Conservation (phyloP, 2,888 invertebrate genomes). For the Cremastinae sp. region DNA sequence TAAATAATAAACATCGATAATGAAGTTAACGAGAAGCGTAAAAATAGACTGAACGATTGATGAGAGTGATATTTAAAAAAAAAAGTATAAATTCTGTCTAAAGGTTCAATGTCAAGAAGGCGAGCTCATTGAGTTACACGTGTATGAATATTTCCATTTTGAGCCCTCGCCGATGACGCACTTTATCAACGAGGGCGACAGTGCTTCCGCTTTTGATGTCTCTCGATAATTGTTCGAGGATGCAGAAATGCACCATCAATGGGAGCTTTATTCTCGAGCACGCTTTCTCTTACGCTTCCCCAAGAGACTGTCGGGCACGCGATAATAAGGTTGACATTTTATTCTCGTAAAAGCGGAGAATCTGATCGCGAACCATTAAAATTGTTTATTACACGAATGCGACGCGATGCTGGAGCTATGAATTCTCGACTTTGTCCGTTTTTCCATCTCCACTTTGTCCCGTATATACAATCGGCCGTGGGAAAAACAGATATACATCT, state of each 20-base stretch:
- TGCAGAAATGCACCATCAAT: constrained; percentile 51
- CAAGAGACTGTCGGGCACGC: constrained; percentile 27
- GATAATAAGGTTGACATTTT: constrained; percentile 23
- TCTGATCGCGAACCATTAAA: constrained; percentile 43
- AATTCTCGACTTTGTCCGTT: neutral
- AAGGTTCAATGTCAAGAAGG: constrained; percentile 51
- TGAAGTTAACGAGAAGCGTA: neutral
- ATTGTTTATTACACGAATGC: constrained; percentile 38
- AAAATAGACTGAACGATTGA: neutral
- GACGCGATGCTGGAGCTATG: constrained; percentile 22
- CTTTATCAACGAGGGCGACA: constrained; percentile 11
- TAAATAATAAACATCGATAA: no score
- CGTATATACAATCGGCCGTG: constrained; percentile 45
- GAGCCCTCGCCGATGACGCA: constrained; percentile 8
- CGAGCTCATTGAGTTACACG: constrained; percentile 36
- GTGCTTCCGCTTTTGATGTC: constrained; percentile 35
- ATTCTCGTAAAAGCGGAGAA: neutral
- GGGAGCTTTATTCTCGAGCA: constrained; percentile 43
- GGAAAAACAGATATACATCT: constrained; percentile 17
- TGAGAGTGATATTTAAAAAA: constrained; percentile 39
- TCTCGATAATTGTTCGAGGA: constrained; percentile 59
- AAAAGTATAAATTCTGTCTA: no score
- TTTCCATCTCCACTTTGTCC: constrained; percentile 1
- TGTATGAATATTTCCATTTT: constrained; percentile 19
- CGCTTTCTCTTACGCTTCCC: neutral